Evolutionary conservation across 2,888 invertebrate genomes (phyloP).

Genomic region (Cataglyphis cursor): DNA sequence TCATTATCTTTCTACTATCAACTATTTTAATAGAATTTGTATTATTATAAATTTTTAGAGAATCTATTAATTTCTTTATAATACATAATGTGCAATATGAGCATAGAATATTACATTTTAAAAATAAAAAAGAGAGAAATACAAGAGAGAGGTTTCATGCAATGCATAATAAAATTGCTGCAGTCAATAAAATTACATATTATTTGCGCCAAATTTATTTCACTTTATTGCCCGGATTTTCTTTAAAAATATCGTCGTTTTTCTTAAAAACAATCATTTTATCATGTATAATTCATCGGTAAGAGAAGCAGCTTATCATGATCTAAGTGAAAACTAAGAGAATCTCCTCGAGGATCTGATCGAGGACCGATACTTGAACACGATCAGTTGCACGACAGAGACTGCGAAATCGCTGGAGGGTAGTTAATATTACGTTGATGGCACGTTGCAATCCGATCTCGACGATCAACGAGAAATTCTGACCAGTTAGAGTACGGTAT

Average conservation of each 20-base stretch:
- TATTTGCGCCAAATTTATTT: not conserved
- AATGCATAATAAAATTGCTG: not conserved
- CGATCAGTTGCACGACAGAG: constrained; percentile 28
- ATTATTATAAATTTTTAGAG: not conserved
- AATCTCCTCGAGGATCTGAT: constrained; percentile 33
- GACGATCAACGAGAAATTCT: constrained; percentile 48
- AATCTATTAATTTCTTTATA: not conserved
- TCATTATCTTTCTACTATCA: not conserved
- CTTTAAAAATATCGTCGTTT: not conserved
- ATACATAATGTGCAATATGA: not conserved
- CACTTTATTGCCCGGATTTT: not conserved
- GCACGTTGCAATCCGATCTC: constrained; percentile 47
- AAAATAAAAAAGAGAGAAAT: not conserved
- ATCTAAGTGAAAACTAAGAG: constrained; percentile 12
- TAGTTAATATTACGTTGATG: constrained; percentile 44
- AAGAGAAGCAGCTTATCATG: not conserved
- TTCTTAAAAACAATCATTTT: not conserved
- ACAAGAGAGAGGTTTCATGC: not conserved
- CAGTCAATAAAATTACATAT: not conserved
- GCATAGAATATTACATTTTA: not conserved
- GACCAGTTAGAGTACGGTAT: constrained; percentile 37
- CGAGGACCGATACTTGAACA: constrained; percentile 25
- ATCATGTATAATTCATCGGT: not conserved
- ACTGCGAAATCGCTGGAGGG: constrained; percentile 25
- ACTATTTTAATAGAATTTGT: not conserved